Evolutionary conservation across 2,888 invertebrate species (phyloP).

Genomic region (Litoditis marina): DNA sequence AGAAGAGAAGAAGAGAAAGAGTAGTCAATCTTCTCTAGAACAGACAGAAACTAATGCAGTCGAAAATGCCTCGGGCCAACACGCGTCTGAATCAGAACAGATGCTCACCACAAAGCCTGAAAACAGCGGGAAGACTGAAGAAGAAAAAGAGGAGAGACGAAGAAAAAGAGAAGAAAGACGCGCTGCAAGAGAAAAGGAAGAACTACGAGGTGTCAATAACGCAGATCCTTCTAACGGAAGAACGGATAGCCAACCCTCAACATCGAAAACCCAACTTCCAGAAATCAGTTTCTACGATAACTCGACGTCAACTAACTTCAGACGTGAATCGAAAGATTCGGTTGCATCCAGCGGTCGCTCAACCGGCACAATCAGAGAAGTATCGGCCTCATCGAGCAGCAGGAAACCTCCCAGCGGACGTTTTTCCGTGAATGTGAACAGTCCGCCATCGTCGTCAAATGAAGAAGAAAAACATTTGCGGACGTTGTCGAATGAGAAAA

Average conservation of each 20-base stretch:
- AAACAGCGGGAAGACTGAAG: slow-evolving; percentile 13
- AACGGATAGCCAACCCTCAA: neutral
- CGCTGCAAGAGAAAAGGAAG: neutral
- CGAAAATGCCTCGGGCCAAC: slow-evolving; percentile 15
- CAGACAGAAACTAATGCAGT: neutral
- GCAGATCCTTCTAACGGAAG: too few species aligned
- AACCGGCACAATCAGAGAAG: slow-evolving; percentile 12
- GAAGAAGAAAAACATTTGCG: slow-evolving; percentile 1
- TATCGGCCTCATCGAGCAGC: neutral
- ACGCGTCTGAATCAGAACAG: slow-evolving; percentile 19
- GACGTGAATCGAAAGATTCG: slow-evolving; percentile 9
- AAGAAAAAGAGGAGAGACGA: slow-evolving; percentile 15
- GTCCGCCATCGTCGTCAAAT: slow-evolving; percentile 6
- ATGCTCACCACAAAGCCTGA: neutral
- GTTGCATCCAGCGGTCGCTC: slow-evolving; percentile 14
- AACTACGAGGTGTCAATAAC: too few species aligned
- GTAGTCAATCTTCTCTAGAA: slow-evolving; percentile 16
- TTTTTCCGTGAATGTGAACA: neutral
- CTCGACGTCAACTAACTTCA: too few species aligned
- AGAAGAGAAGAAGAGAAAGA: slow-evolving; percentile 32
- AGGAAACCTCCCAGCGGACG: neutral
- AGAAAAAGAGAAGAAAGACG: neutral
- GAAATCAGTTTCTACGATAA: too few species aligned
- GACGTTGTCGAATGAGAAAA: neutral
- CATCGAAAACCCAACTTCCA: too few species aligned